Percentiles rank a stretch among this genome's conserved stretches.
Conservation (phyloP, 1,140 invertebrate species). For the Trinorchestia longiramus region DNA sequence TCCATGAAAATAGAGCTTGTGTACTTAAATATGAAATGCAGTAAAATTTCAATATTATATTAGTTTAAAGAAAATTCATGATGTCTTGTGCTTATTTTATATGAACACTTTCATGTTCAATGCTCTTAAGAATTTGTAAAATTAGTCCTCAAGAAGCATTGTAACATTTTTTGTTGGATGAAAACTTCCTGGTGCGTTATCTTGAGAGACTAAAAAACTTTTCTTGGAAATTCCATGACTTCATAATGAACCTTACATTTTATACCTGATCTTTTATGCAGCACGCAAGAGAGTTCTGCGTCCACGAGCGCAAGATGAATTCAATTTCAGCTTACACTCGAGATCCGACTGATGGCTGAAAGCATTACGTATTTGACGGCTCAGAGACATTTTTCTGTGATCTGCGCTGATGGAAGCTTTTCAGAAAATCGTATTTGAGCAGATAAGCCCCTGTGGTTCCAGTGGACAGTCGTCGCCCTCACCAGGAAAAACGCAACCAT, state of each 20-base stretch:
- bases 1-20: no score
- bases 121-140: not conserved
- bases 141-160: not conserved
- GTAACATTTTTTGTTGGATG: not conserved
- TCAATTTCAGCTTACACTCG: not conserved
- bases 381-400: not conserved
- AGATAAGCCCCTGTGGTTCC: not conserved
- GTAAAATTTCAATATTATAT: no score
- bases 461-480: not conserved
- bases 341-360: not conserved
- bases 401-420: not conserved
- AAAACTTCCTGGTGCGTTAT: not conserved
- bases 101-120: not conserved
- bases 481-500: not conserved
- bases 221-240: not conserved
- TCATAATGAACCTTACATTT: not conserved
- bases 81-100: no score
- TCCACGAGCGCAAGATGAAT: not conserved
- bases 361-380: conserved; percentile 6
- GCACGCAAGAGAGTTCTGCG: not conserved
- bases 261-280: not conserved
- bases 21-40: no score
- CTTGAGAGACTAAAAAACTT: not conserved
- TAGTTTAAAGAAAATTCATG: no score
- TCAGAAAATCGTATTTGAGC: not conserved